These are phyloP conservation scores for Arizona elegans DNA, from an alignment of 2,113 vertebrate genomes.

Conservation along the genomic window DNA sequence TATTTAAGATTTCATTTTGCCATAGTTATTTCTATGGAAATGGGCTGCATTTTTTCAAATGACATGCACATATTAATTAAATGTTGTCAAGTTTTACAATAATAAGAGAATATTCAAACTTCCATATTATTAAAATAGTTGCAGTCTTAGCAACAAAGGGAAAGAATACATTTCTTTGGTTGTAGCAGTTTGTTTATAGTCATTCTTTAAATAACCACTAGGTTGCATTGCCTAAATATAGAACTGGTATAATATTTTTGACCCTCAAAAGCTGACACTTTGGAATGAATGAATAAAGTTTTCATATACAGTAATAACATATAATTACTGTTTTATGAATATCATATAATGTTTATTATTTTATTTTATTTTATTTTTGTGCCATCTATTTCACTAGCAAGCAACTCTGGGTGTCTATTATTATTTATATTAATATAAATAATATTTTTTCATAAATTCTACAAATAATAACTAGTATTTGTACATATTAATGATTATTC, in stretches of 20 bases:
- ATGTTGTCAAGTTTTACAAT: constrained; percentile 58
- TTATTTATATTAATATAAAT: no score
- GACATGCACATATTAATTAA: constrained; percentile 64
- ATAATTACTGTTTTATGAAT: neutral
- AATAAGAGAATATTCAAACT: constrained; percentile 61
- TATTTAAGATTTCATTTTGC: constrained; percentile 68
- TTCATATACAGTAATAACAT: neutral
- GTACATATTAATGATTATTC: neutral
- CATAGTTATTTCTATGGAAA: constrained; percentile 73
- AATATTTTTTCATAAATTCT: no score
- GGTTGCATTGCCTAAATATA: constrained; percentile 34
- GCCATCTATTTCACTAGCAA: no score
- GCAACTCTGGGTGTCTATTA: no score
- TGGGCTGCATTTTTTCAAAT: constrained; percentile 54
- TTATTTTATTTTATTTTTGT: no score
- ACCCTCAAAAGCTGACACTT: neutral
- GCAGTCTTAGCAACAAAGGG: constrained; percentile 24
- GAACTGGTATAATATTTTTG: no score
- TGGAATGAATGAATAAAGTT: constrained; percentile 26
- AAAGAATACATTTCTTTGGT: constrained; percentile 55
- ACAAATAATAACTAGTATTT: neutral
- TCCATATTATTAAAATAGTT: constrained; percentile 55
- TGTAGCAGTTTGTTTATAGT: constrained; percentile 33
- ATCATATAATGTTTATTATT: no score
- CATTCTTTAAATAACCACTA: constrained; percentile 43